These are phyloP conservation scores for Meteorus cinctellus DNA, from an alignment of 2,888 invertebrate species.

Conservation along the genomic window DNA sequence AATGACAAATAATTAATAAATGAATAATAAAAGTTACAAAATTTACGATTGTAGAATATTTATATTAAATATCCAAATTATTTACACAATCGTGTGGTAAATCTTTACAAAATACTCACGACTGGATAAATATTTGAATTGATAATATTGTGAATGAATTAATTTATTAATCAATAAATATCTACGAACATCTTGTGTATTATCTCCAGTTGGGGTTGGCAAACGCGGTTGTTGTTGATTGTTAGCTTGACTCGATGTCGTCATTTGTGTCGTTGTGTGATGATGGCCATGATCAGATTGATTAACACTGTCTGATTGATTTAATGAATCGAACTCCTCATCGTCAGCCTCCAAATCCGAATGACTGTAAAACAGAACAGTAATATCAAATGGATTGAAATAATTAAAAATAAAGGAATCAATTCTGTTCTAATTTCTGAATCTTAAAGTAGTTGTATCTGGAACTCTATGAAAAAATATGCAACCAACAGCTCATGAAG, in stretches of 20 bases:
- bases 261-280: constrained; percentile 55
- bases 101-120: not conserved
- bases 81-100: not conserved
- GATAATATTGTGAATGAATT: not conserved
- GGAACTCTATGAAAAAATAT: too few species aligned
- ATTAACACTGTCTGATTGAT: constrained; percentile 73
- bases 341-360: constrained; percentile 78
- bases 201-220: constrained; percentile 71
- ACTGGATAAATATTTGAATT: not conserved
- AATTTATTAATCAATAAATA: too few species aligned
- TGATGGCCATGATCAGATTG: constrained; percentile 67
- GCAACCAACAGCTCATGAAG: too few species aligned
- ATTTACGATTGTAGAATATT: not conserved
- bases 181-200: constrained; percentile 68
- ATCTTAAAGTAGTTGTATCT: too few species aligned
- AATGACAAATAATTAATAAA: constrained; percentile 12
- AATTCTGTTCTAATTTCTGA: too few species aligned
- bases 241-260: constrained; percentile 48
- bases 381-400: too few species aligned
- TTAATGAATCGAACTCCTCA: constrained; percentile 76
- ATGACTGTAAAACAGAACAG: constrained; percentile 70
- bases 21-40: not conserved
- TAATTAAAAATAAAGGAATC: too few species aligned
- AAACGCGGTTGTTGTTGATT: constrained; percentile 65
- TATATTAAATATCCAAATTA: not conserved